Conservation (phyloP, 2,113 vertebrate genomes). For the Indicator indicator region DNA sequence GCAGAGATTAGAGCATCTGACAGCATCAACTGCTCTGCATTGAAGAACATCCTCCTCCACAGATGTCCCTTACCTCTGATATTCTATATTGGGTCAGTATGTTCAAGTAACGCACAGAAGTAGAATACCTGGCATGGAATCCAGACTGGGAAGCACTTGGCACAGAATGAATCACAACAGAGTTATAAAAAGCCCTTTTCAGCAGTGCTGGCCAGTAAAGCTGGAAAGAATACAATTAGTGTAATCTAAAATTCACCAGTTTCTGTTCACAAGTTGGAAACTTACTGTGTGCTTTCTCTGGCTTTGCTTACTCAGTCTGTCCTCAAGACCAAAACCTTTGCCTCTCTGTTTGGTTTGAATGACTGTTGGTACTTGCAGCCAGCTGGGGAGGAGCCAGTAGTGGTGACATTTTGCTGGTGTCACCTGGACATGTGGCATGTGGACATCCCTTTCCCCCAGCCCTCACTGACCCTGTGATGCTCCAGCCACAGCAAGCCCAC, state of each 20-base stretch:
- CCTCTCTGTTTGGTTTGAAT: not conserved
- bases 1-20: not conserved
- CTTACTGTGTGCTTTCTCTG: not conserved
- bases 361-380: not conserved
- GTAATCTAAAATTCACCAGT: not conserved
- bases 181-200: not conserved
- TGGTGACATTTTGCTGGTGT: not conserved
- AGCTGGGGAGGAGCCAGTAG: not conserved
- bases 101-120: not conserved
- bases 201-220: not conserved
- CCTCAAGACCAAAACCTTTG: not conserved
- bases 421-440: fast-evolving
- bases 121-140: not conserved
- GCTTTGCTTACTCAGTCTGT: not conserved
- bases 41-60: not conserved
- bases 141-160: not conserved
- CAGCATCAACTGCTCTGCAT: not conserved
- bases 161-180: not conserved
- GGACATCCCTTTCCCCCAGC: not conserved
- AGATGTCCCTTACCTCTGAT: not conserved
- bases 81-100: not conserved
- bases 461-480: not conserved
- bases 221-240: not conserved
- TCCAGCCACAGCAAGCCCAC: not conserved
- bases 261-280: not conserved